Conservation (phyloP, 2,797 vertebrate genomes). For the Chaunax sp. region DNA sequence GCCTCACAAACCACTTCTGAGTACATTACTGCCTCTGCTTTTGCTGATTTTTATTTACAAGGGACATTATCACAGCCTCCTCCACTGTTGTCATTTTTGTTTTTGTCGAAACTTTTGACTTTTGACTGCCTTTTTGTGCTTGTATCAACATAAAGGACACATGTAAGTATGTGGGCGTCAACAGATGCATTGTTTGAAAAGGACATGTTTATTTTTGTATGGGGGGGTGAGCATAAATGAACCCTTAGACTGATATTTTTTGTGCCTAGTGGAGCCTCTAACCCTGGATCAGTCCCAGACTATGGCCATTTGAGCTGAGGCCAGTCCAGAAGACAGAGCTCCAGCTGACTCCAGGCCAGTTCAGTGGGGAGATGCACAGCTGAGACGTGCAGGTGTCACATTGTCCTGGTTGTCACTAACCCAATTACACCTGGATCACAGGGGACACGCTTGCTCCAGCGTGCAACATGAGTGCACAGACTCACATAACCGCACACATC, state of each 20-base stretch:
- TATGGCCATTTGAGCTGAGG: conserved; percentile 51
- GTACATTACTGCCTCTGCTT: too few species aligned
- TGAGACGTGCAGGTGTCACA: conserved; percentile 81
- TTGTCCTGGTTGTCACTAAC: conserved; percentile 82
- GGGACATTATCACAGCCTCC: too few species aligned
- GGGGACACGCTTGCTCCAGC: conserved; percentile 41
- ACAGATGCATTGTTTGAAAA: too few species aligned
- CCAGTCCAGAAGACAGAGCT: conserved; percentile 73
- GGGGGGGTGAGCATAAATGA: too few species aligned
- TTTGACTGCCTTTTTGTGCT: too few species aligned
- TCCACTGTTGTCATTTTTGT: too few species aligned
- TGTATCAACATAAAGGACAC: too few species aligned
- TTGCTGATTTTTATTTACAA: too few species aligned
- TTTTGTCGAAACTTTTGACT: too few species aligned
- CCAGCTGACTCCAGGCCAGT: conserved; percentile 77
- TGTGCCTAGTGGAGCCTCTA: conserved; percentile 41
- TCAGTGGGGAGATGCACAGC: conserved; percentile 70
- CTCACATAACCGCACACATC: conserved; percentile 18
- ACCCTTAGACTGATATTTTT: conserved; percentile 54
- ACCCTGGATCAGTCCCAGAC: conserved; percentile 65
- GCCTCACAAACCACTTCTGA: too few species aligned
- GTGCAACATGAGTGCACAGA: conserved; percentile 32
- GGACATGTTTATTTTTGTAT: too few species aligned
- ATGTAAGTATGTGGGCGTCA: too few species aligned
- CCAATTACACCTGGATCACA: conserved; percentile 78